Conservation (phyloP, 2,888 invertebrate genomes). For the Cataglyphis cursor region DNA sequence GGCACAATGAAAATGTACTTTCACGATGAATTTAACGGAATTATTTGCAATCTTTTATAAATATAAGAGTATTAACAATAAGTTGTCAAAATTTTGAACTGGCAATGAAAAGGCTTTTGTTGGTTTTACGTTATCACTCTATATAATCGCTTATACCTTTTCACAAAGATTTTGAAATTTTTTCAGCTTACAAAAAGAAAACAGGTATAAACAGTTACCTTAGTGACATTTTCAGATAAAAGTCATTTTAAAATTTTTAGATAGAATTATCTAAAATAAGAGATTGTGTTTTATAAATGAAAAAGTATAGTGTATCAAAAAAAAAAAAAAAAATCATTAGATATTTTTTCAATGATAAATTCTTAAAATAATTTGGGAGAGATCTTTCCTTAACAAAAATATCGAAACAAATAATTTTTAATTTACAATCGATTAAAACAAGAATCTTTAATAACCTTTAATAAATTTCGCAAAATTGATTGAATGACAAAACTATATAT, state of each 20-base stretch:
- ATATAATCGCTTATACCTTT: not conserved
- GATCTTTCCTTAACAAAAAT: not conserved
- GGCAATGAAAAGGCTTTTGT: too few relatives aligned
- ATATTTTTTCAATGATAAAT: not conserved
- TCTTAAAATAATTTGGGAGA: not conserved
- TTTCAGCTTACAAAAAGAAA: not conserved
- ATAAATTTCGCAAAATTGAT: not conserved
- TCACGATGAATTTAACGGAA: not conserved
- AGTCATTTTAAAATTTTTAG: not conserved
- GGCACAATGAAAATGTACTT: not conserved
- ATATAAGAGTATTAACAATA: not conserved
- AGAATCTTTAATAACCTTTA: not conserved
- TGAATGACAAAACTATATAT: not conserved
- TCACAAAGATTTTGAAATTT: not conserved
- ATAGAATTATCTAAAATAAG: not conserved
- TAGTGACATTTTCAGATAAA: not conserved
- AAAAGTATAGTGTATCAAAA: not conserved
- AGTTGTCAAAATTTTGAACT: too few relatives aligned
- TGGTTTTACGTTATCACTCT: too few relatives aligned
- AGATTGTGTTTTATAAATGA: not conserved
- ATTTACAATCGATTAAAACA: not conserved
- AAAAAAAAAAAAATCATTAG: not conserved
- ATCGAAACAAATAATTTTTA: too few relatives aligned
- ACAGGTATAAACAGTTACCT: not conserved
- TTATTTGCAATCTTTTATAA: not conserved